phyloP scores from a whole-genome alignment of 2,113 vertebrate genomes.

The Silurus meridionalis region DNA sequence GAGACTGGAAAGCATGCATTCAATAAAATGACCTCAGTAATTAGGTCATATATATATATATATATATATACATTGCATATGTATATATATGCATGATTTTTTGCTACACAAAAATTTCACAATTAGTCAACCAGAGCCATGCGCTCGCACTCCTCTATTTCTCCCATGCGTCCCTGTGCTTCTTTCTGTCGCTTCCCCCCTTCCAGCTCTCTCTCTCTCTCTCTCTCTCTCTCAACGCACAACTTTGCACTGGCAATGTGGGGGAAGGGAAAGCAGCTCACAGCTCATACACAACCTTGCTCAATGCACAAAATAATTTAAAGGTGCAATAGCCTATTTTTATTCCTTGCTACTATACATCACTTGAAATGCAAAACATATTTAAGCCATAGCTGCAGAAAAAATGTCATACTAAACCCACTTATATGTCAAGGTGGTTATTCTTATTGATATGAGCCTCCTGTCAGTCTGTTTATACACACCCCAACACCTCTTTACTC shows the following conservation, averaged over 20 bases:
- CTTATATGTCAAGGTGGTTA: background rate
- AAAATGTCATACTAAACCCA: background rate
- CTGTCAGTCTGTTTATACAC: background rate
- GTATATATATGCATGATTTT: slow-evolving; percentile 22
- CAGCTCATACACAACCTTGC: slow-evolving; percentile 53
- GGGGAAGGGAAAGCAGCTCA: slow-evolving; percentile 70
- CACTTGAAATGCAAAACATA: background rate
- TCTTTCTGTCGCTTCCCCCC: background rate
- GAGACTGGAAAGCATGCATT: slow-evolving; percentile 43
- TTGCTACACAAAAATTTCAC: background rate
- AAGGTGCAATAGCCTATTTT: background rate
- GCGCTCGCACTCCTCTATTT: slow-evolving; percentile 38
- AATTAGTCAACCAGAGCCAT: slow-evolving; percentile 54
- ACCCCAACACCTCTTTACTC: background rate
- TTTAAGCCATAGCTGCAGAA: background rate
- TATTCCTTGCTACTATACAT: background rate
- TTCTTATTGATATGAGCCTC: background rate
- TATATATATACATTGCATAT: slow-evolving; percentile 31
- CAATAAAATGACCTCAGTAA: slow-evolving; percentile 4
- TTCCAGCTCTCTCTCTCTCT: slow-evolving; percentile 35
- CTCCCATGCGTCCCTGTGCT: slow-evolving; percentile 7
- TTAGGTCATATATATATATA: background rate
- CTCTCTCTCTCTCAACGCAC: slow-evolving; percentile 68
- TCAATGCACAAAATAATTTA: slow-evolving; percentile 48
- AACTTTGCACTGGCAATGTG: slow-evolving; percentile 77